Conservation (phyloP, 2,113 vertebrate species). For the Cololabis saira region DNA sequence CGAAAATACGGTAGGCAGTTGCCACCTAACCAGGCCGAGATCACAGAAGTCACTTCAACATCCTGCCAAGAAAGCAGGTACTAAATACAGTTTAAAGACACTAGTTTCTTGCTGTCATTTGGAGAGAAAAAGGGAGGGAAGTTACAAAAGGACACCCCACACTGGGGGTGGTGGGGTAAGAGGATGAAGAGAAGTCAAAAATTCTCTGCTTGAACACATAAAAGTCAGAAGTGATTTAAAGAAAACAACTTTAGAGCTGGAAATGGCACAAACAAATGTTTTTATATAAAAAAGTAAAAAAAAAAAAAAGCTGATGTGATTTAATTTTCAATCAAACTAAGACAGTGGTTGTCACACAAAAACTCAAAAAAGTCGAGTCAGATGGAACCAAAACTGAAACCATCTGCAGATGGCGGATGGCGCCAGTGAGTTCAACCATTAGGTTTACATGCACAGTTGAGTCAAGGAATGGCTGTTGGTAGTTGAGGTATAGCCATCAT, state of each 20-base stretch:
- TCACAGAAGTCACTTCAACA: slow-evolving; percentile 83
- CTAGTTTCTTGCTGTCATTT: slow-evolving; percentile 82
- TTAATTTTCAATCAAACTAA: too few relatives aligned
- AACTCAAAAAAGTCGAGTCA: too few relatives aligned
- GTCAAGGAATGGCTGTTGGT: too few relatives aligned
- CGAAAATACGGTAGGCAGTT: too few relatives aligned
- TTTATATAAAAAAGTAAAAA: too few relatives aligned
- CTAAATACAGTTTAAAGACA: slow-evolving; percentile 84
- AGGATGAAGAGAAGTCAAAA: background rate
- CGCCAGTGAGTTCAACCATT: too few relatives aligned
- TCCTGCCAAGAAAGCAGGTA: slow-evolving; percentile 82
- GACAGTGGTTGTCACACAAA: too few relatives aligned
- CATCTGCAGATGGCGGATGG: too few relatives aligned
- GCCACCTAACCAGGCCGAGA: slow-evolving; percentile 79
- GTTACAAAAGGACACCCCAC: slow-evolving; percentile 82
- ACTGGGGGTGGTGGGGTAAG: slow-evolving; percentile 35
- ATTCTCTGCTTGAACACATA: slow-evolving; percentile 15
- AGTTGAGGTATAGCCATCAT: too few relatives aligned
- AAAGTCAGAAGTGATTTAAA: slow-evolving; percentile 28
- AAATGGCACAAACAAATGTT: background rate
- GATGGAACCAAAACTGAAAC: too few relatives aligned
- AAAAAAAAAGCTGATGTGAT: too few relatives aligned
- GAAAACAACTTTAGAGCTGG: background rate
- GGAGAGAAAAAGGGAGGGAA: slow-evolving; percentile 59
- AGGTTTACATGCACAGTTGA: too few relatives aligned